phyloP scores from a whole-genome alignment of 2,113 vertebrate genomes.

The Sceloporus undulatus region DNA sequence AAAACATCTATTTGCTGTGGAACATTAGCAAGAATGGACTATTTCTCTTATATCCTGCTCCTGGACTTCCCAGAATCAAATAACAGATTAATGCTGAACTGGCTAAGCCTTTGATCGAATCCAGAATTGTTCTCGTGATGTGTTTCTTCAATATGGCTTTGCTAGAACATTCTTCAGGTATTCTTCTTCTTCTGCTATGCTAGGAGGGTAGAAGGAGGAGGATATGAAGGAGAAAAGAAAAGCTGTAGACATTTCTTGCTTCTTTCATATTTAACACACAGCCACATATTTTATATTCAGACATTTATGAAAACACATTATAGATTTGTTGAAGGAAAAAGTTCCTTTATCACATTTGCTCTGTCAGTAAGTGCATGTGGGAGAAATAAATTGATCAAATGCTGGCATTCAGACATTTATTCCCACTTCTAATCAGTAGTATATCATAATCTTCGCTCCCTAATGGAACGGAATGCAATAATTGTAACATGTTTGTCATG shows the following conservation, averaged over 20 bases:
- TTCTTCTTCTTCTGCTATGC: constrained; percentile 31
- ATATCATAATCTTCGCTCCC: constrained; percentile 33
- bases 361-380: constrained; percentile 28
- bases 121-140: neutral
- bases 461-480: constrained; percentile 38
- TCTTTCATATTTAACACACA: constrained; percentile 34
- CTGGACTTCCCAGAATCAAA: neutral
- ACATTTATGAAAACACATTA: constrained; percentile 26
- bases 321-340: constrained; percentile 34
- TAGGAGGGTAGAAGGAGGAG: constrained; percentile 34
- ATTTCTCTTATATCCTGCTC: neutral
- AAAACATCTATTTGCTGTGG: no score
- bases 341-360: constrained; percentile 11
- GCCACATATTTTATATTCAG: neutral
- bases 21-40: no score
- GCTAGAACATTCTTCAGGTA: constrained; percentile 31
- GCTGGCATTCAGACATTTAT: constrained; percentile 23
- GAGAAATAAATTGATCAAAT: constrained; percentile 24
- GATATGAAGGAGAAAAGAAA: constrained; percentile 51
- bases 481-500: constrained; percentile 15
- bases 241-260: constrained; percentile 32
- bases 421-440: constrained; percentile 39
- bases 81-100: neutral
- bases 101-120: neutral
- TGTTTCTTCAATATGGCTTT: neutral